A percentile compares a stretch with the other conserved stretches of the same genome.
Conservation (phyloP, 2,888 invertebrate genomes). For the Kuschelorhynchus macadamiae region DNA sequence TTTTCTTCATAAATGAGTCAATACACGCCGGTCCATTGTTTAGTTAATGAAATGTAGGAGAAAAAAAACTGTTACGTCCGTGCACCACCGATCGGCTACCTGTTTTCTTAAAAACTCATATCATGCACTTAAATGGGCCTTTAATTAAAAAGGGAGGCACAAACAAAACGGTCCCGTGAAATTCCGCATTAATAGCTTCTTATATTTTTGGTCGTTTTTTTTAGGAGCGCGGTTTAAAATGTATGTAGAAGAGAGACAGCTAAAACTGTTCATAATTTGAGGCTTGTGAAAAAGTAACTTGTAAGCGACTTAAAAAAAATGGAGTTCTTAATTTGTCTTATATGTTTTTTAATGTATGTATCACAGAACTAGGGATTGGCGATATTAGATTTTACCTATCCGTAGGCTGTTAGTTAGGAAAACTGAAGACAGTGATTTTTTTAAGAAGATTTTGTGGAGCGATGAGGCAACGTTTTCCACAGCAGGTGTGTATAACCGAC, state of each 20-base stretch:
- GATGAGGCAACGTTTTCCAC: too few species aligned
- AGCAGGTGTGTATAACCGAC: too few species aligned
- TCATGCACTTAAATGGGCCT: slow-evolving; percentile 50
- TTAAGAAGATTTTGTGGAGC: slow-evolving; percentile 6
- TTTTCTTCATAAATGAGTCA: background rate
- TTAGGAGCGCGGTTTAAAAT: too few species aligned
- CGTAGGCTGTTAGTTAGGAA: slow-evolving; percentile 9
- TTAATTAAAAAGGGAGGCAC: slow-evolving; percentile 47
- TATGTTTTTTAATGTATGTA: too few species aligned
- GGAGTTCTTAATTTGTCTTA: too few species aligned
- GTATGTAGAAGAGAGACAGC: too few species aligned
- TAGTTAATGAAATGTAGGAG: slow-evolving; percentile 45
- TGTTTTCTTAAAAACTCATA: slow-evolving; percentile 50
- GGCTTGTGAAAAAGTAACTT: too few species aligned
- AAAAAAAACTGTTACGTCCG: slow-evolving; percentile 31
- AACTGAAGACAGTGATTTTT: background rate
- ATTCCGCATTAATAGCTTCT: slow-evolving; percentile 64
- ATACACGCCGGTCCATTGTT: slow-evolving; percentile 37
- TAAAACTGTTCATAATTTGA: too few species aligned
- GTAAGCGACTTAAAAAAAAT: too few species aligned
- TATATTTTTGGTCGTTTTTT: slow-evolving; percentile 66
- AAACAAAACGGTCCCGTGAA: slow-evolving; percentile 48
- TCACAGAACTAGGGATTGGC: too few species aligned
- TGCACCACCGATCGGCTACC: slow-evolving; percentile 39
- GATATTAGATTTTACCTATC: too few species aligned